phyloP scores from a whole-genome alignment of 2,113 vertebrate genomes.

The Lasiurus cinereus region DNA sequence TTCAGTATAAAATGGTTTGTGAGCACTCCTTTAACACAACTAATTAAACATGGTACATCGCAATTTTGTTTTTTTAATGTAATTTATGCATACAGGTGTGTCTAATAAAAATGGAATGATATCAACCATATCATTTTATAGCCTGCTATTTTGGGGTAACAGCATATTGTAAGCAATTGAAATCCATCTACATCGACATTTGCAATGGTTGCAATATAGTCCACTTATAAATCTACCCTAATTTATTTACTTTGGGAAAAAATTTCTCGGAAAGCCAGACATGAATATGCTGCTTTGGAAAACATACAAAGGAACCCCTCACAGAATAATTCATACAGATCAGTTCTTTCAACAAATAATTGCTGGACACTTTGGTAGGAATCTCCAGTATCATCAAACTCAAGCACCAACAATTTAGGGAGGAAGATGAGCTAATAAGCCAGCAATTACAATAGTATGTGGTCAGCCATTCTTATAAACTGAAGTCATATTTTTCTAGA shows the following conservation, averaged over 20 bases:
- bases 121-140: neutral
- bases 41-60: neutral
- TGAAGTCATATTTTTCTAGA: neutral
- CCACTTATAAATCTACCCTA: neutral
- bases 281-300: neutral
- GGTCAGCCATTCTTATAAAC: neutral
- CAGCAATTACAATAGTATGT: neutral
- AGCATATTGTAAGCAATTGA: neutral
- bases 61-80: neutral
- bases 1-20: neutral
- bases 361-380: neutral
- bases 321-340: constrained; percentile 2
- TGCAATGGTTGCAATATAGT: neutral
- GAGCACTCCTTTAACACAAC: neutral
- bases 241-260: neutral
- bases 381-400: neutral
- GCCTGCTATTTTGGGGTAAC: neutral
- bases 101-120: neutral
- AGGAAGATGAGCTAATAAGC: neutral
- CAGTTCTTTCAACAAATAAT: neutral
- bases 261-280: neutral
- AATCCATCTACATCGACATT: neutral
- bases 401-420: neutral
- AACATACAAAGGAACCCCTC: neutral
- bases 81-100: neutral